Evolutionary conservation across 2,888 invertebrate genomes (phyloP).

Genomic region (Harmothoe impar): DNA sequence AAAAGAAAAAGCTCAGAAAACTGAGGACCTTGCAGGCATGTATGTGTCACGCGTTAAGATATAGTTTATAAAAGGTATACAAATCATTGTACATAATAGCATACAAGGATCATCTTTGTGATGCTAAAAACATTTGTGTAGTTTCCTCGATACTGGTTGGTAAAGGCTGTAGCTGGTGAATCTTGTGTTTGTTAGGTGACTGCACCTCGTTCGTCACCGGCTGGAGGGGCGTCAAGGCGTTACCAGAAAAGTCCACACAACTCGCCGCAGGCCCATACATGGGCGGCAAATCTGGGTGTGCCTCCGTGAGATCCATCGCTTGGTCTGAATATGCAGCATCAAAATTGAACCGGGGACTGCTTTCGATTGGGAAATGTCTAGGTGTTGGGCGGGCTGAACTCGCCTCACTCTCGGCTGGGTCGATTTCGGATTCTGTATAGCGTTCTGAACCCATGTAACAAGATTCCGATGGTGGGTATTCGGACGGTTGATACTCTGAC

Average conservation of each 20-base stretch:
- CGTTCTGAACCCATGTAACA: constrained; percentile 35
- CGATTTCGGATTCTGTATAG: constrained; percentile 21
- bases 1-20: too few relatives aligned
- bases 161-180: constrained; percentile 15
- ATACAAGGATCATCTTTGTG: background rate
- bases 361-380: background rate
- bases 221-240: background rate
- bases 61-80: too few relatives aligned
- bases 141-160: constrained; percentile 42
- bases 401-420: background rate
- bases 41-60: too few relatives aligned
- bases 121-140: background rate
- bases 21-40: too few relatives aligned
- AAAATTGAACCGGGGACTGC: background rate
- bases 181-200: background rate
- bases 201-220: background rate
- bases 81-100: too few relatives aligned
- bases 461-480: constrained; percentile 9
- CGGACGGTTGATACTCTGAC: constrained; percentile 23
- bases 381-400: background rate
- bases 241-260: background rate
- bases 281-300: background rate
- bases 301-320: background rate
- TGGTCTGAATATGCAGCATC: background rate
- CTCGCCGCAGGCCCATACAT: constrained; percentile 30